phyloP scores from a whole-genome alignment of 2,113 vertebrate species.

The Cariama cristata region DNA sequence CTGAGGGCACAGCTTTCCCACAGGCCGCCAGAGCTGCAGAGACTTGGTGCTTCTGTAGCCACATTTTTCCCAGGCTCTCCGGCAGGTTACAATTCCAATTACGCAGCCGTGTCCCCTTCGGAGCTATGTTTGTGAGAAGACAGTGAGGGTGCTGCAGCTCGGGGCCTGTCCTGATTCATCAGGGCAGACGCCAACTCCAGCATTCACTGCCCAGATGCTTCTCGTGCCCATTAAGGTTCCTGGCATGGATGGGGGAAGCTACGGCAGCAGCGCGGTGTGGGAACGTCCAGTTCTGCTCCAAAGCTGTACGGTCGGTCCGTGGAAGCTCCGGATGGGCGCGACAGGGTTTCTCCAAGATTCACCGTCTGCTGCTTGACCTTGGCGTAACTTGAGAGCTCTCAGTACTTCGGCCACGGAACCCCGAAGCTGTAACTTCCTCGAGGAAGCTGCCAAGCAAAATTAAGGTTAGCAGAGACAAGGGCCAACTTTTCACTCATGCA shows the following conservation, averaged over 20 bases:
- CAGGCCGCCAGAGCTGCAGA: background rate
- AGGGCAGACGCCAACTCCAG: background rate
- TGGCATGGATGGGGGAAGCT: background rate
- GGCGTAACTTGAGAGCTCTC: constrained; percentile 46
- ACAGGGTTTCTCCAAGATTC: background rate
- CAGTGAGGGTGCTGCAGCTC: background rate
- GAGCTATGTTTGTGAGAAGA: background rate
- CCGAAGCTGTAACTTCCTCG: constrained; percentile 77
- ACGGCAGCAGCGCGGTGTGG: background rate
- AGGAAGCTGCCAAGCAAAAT: constrained; percentile 76
- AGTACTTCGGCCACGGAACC: constrained; percentile 62
- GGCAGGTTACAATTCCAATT: background rate
- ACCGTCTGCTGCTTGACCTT: constrained; percentile 67
- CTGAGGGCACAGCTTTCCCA: background rate
- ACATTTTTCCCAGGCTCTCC: background rate
- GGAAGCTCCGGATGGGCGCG: background rate
- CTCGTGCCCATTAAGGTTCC: background rate
- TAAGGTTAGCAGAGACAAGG: background rate
- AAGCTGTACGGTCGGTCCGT: accelerated
- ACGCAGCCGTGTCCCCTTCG: accelerated
- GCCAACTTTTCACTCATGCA: background rate
- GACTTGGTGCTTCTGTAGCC: too few relatives aligned
- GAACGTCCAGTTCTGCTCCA: background rate
- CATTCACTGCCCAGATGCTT: background rate
- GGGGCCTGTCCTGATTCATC: background rate